A percentile compares a stretch with the other conserved stretches of the same genome.
phyloP scores from a whole-genome alignment of 2,888 invertebrate species.

The Leucophenga maculata region DNA sequence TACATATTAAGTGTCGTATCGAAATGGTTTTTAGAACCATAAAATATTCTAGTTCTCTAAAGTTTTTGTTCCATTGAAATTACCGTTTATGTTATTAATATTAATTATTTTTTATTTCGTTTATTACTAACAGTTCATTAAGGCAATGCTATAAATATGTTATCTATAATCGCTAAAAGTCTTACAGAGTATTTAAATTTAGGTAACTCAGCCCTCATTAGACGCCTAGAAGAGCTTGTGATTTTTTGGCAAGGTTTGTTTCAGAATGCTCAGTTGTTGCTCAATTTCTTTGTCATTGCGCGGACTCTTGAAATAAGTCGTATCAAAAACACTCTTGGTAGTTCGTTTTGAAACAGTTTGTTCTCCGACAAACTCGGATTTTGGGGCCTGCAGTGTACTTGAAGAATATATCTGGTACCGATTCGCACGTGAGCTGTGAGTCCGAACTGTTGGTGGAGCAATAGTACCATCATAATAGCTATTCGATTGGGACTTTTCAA shows the following conservation, averaged over 20 bases:
- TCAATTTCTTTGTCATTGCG: conserved; percentile 56
- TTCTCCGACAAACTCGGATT: neutral
- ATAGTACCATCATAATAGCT: conserved; percentile 71
- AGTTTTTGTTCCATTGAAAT: neutral
- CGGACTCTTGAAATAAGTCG: conserved; percentile 67
- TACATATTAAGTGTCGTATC: no score
- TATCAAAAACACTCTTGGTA: conserved; percentile 67
- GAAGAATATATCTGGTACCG: conserved; percentile 30
- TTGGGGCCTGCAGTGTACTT: neutral
- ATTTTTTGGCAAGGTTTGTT: conserved; percentile 67
- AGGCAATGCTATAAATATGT: conserved; percentile 27
- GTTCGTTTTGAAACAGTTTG: conserved; percentile 52
- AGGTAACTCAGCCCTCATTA: neutral
- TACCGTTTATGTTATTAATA: no score
- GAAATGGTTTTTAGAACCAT: neutral
- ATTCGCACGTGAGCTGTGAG: conserved; percentile 39
- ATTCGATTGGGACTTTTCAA: conserved; percentile 71
- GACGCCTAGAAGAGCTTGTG: conserved; percentile 61
- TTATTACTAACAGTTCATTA: conserved; percentile 30
- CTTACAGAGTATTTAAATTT: neutral
- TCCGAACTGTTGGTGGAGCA: conserved; percentile 40
- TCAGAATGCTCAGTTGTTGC: conserved; percentile 42
- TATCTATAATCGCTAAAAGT: neutral
- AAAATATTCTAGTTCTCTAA: neutral
- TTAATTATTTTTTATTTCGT: conserved; percentile 8